Conservation (phyloP, 2,888 invertebrate species). For the Glyphotaelius pellucidus region DNA sequence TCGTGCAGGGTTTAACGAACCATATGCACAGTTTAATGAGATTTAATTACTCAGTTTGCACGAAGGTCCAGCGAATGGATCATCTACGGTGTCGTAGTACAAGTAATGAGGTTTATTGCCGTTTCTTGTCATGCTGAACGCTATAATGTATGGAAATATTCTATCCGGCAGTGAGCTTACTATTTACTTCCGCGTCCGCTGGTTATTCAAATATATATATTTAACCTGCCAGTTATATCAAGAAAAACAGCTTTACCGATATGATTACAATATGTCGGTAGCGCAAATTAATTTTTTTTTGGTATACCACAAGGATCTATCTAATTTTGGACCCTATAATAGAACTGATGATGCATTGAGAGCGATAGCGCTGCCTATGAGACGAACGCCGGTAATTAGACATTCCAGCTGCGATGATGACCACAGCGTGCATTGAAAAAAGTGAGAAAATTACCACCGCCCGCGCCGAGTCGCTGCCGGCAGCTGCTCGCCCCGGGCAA, state of each 20-base stretch:
- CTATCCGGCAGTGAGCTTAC: background rate
- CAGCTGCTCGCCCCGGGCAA: slow-evolving; percentile 51
- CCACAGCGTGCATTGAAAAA: slow-evolving; percentile 41
- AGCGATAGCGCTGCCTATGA: slow-evolving; percentile 26
- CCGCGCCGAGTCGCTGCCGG: background rate
- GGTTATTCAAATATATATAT: background rate
- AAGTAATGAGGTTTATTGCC: slow-evolving; percentile 27
- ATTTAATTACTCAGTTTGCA: slow-evolving; percentile 50
- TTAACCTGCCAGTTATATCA: background rate
- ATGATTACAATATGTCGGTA: background rate
- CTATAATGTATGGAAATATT: background rate
- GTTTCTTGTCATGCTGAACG: background rate
- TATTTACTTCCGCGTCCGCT: background rate
- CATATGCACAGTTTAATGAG: slow-evolving; percentile 24
- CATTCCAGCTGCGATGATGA: slow-evolving; percentile 36
- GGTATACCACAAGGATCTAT: slow-evolving; percentile 25
- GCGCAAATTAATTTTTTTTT: slow-evolving; percentile 15
- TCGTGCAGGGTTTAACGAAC: slow-evolving; percentile 50
- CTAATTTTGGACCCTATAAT: background rate
- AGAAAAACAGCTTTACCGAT: background rate
- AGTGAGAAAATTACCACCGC: slow-evolving; percentile 38
- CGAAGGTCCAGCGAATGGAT: slow-evolving; percentile 47
- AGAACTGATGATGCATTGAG: slow-evolving; percentile 37
- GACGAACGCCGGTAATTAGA: slow-evolving; percentile 34
- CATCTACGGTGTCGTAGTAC: slow-evolving; percentile 29